phyloP scores from a whole-genome alignment of 2,888 invertebrate genomes.

The Eilema sororculum region DNA sequence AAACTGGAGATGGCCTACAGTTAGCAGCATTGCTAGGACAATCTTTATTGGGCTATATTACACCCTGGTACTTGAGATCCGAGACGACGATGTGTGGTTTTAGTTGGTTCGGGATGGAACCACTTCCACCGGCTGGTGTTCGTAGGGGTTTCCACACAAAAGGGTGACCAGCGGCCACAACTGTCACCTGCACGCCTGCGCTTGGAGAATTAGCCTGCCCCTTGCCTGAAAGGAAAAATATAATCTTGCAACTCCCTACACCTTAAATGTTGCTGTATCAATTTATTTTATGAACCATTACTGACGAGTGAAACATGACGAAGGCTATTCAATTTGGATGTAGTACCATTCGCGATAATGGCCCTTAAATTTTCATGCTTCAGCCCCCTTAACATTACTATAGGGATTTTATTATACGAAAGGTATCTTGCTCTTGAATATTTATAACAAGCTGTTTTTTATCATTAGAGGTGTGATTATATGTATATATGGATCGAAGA shows the following conservation, averaged over 20 bases:
- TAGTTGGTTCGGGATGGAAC: too few relatives aligned
- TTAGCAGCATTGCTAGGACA: too few relatives aligned
- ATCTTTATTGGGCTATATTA: too few relatives aligned
- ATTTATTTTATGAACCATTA: conserved; percentile 34
- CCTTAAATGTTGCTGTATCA: not conserved
- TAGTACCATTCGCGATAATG: conserved; percentile 20
- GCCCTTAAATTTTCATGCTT: conserved; percentile 26
- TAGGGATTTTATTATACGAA: not conserved
- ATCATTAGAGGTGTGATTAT: not conserved
- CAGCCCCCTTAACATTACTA: not conserved
- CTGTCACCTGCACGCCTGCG: too few relatives aligned
- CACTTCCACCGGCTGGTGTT: too few relatives aligned
- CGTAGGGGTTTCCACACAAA: too few relatives aligned
- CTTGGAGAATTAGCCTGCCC: not conserved
- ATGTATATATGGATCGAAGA: not conserved
- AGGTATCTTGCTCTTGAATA: not conserved
- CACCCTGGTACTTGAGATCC: too few relatives aligned
- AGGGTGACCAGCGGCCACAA: too few relatives aligned
- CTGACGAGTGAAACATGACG: conserved; percentile 21
- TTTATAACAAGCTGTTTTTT: not conserved
- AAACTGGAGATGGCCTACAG: too few relatives aligned
- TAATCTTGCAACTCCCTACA: not conserved
- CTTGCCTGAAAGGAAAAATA: not conserved
- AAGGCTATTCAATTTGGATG: conserved; percentile 34
- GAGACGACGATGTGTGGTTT: too few relatives aligned